These are phyloP conservation scores for Tyto alba DNA, from an alignment of 2,113 vertebrate genomes.

Conservation along the genomic window DNA sequence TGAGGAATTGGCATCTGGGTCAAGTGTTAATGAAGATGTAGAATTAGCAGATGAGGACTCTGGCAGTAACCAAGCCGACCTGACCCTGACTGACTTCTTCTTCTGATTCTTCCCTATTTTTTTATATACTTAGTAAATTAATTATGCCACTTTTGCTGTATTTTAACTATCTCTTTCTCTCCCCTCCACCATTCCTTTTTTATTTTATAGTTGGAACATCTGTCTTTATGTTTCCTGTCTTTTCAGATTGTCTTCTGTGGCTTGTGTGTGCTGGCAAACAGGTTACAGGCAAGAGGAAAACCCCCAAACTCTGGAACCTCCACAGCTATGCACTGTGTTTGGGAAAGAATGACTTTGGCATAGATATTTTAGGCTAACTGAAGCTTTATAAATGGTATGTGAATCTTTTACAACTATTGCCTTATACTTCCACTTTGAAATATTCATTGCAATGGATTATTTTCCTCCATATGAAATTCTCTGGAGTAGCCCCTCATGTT, in stretches of 20 bases:
- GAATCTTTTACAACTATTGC: conserved; percentile 15
- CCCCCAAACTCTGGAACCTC: background rate
- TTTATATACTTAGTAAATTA: background rate
- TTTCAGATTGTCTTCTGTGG: background rate
- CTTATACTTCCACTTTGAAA: conserved; percentile 47
- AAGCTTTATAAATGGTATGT: background rate
- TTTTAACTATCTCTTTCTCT: background rate
- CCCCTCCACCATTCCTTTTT: accelerated
- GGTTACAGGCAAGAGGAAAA: background rate
- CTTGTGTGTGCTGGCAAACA: background rate
- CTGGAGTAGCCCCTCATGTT: background rate
- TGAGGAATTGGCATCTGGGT: background rate
- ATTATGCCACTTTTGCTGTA: background rate
- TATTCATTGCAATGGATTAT: conserved; percentile 39
- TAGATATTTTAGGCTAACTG: background rate
- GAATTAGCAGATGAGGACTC: background rate
- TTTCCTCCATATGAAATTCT: conserved; percentile 22
- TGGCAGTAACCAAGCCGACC: background rate
- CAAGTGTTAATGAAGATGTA: background rate
- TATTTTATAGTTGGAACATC: background rate
- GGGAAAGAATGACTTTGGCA: background rate
- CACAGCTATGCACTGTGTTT: background rate
- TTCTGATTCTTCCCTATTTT: background rate
- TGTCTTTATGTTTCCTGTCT: background rate
- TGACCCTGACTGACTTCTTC: background rate